Evolutionary conservation across 2,888 invertebrate species (phyloP), one percentile per base, ranked within the genome.

Genomic region (Rhagonycha lutea): DNA sequence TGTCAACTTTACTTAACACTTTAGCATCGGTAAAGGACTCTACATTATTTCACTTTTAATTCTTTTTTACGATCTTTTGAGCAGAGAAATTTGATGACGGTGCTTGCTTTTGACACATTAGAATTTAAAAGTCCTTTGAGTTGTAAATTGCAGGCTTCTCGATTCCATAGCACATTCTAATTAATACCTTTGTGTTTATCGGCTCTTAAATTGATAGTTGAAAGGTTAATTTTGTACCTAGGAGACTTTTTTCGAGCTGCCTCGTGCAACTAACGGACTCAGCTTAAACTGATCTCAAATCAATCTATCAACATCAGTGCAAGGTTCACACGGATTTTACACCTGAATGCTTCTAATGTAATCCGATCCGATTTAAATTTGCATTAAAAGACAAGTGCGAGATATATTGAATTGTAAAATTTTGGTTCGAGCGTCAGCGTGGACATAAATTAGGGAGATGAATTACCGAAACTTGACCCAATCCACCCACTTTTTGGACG

Each of bases 111-210:
- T 77, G 72, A 73, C 75, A 70, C 73, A 75, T 78, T 70, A 63
- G 75, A 78, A 75, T 75, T 74, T 74, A 74, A 78, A 75, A 72
- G 70, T 70, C 75, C 75, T 78, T 78, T 78, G 75, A 78, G 74
- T 75, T 78, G 78, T 73, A 78, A 78, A 78, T 78, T 78, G 73
- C 72, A 73, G 72, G 69, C 68, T 72, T 61, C 28, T 78, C 78
- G 74, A 70, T 72, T 61, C 24, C 24, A 69, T 60, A 61, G 63
- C 72, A 14, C 14, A 24, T 62, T 78, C 65, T 77, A 78, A 78
- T 78, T 75, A 75, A 75, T 75, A 73, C 75, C 72, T 75, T 69
- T 74, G 63, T 63, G 63, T 63, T 63, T 63, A 63, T 63, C 63
- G 63, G n/a, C 23, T 63, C 24, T 63, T 63, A 23, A 63, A 63